Base-by-base conservation (phyloP, 2,113 vertebrate species). In the Labeo rohita region DNA sequence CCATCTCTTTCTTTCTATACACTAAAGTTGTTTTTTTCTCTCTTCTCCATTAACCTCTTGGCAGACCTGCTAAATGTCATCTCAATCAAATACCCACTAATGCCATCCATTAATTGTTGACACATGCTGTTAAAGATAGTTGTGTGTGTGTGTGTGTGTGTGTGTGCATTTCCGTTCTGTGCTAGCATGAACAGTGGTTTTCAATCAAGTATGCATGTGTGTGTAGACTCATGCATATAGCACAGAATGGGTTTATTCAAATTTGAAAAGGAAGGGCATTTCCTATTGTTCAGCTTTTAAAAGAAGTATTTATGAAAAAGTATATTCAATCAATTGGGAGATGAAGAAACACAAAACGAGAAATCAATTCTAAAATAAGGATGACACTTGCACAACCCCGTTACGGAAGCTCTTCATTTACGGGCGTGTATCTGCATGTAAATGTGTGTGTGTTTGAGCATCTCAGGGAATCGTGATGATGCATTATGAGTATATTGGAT, bases 41-140 rank as follows among this genome's bases (percentile, higher is more conserved):
- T 39, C 5, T 56, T 9, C 12, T 49, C 59, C 11, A 28, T 34
- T 75, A 75, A 84, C 70, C 66, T 73, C 70, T 61, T 45, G 43
- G 70, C 73, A 45, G 52, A 16, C 39, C 6, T 84, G 36, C 28
- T 84, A 84, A 75, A 84, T 84, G 54, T 84, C 54, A 75, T 75
- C 54, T 75, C 83, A 84, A 84, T 75, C 83, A 84, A 73, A 75
- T 84, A 49, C 70, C 43, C 72, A 75, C 73, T 73, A 49, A 84
- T 47, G 70, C 23, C 70, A 61, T 84, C 83, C 72, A 59, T 45
- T 74, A 63, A 84, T 75, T 59, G 73, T 54, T 36, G 39, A 56
- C 70, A 8, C 52, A 47, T 9, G 73, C 21, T 75, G 39, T 74
- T 45, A 45, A 28, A 28, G 52, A 61, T 45, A 34, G 36, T 45